Base-by-base conservation (phyloP, 2,113 vertebrate genomes). In the Engraulis encrasicolus region DNA sequence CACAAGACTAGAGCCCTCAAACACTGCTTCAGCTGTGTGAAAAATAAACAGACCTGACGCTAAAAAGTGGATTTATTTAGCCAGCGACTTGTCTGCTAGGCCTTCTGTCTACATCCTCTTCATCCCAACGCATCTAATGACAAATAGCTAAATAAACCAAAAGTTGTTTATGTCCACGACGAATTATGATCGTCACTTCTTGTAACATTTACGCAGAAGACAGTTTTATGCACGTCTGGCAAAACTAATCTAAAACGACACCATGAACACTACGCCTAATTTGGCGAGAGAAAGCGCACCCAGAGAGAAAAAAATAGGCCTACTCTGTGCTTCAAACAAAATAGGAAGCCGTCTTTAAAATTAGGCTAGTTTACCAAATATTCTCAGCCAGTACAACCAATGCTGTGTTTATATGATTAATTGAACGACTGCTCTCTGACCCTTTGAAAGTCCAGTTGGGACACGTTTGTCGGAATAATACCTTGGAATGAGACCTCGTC, bases 371-470 rank as follows among this genome's bases (percentile, higher is more conserved):
- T 94, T 93, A 94, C 89, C 90, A 92, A 93, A 92, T 93, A 91
- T 95, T 93, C 93, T 90, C 91, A 91, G 94, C 94, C 94, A 95
- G 96, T 96, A 96, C 95, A 96, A 95, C 92, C 95, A 91, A 96
- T 95, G 96, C 95, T 94, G 94, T 93, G 95, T 92, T 96, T 94
- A 94, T 96, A 97, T 98, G 96, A 98, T 98, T 96, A 97, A 98
- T 97, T 95, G 94, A 95, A 95, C 93, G 93, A 91, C 94, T 95
- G 96, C 96, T 97, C 96, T 94, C 92, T 97, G 97, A 97, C 97
- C 97, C 96, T 94, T 93, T 92, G 92, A 95, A 95, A 95, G 96
- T 97, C 96, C 96, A 94, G 93, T 95, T 95, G 96, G 95, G 96
- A 96, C 94, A 94, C 95, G 94, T 96, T 96, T 96, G 95, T 94